Evolutionary conservation across 2,888 invertebrate species (phyloP), one percentile per base, ranked within the genome.

Genomic region (Tillus elongatus): DNA sequence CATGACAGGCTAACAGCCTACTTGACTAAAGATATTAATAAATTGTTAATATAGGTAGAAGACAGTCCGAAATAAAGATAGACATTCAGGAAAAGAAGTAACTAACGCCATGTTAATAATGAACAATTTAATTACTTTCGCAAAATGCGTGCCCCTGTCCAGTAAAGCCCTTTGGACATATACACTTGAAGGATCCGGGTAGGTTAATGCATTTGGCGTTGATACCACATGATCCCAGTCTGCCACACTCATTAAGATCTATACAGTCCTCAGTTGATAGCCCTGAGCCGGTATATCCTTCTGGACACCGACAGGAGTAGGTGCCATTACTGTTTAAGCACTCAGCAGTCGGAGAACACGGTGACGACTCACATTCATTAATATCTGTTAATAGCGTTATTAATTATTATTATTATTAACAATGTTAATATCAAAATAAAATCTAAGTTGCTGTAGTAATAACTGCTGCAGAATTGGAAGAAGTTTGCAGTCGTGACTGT

Each of bases 171-270:
- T 73, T 73, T 15, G 81, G 81, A 61, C 85, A 85, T 45, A 79
- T 69, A 64, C 85, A 85, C 59, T 79, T 79, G 71, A 75, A 83
- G 38, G 82, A 79, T 52, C 87, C 87, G n/a, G 79, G 79, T 35
- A 79, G 74, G 66, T 88, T 88, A 64, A 79, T 76, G 69, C 87
- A 88, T 64, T 79, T 78, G 47, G 86, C 81, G 64, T 84, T 81
- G 53, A 73, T 70, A 45, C 83, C 83, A 60, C 87, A 88, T 56
- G 76, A 70, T 53, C 73, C 73, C 46, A 71, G 58, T 49, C 71
- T 66, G 41, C 73, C 73, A 63, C 84, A 85, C 63, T 85, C 84
- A 67, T 86, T 80, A 60, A 82, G 68, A 66, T 85, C 84, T 58
- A 74, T 60, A 59, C 82, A 82, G 50, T 75, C 75, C 50, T 74